Evolutionary conservation across 2,113 vertebrate genomes (phyloP), one percentile per base, ranked within the genome.

Genomic region (Telmatochromis bifrenatus): DNA sequence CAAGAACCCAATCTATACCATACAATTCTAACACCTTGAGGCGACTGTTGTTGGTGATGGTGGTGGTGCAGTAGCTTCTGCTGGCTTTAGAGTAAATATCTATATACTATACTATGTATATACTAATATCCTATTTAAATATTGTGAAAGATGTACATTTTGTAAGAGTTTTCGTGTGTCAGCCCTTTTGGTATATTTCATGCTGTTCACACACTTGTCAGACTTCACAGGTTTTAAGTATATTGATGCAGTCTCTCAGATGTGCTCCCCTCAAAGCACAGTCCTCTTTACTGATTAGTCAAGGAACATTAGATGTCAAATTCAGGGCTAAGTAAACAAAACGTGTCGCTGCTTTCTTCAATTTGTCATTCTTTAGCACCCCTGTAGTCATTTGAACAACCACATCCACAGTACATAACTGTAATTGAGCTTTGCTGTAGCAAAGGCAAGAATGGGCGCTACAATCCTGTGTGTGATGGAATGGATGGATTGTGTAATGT

Each of bases 401-500:
- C 26, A 23, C 53, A 28, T 42, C 81, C 5, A 49, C 10, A 37
- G 19, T n/a, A 65, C 33, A 7, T 65, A 65, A 13, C 60, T 26
- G 54, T 58, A 58, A 90, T 39, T 23, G 13, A 82, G 87, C 28
- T 77, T 84, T 79, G 42, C 84, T 62, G 42, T 13, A 14, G 35
- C 68, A 75, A 75, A 47, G 39, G 23, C 21, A 73, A 68, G 28
- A 75, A 31, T 83, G 84, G 80, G 82, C 6, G 7, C 39, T 73
- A 45, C 68, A 23, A 26, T 73, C 9, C 1, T 81, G 23, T 26
- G 3, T 6, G 14, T 77, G 23, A 2, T 81, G 62, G 26, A 82
- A 87, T 84, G 82, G 82, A 89, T 94, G 58, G 86, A 45, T 85
- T 60, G 85, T 82, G 75, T 87, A 85, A 90, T 88, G 82, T 45